Evolutionary conservation across 1,140 invertebrate species (phyloP).

Genomic region (Protaetia brevitarsis): DNA sequence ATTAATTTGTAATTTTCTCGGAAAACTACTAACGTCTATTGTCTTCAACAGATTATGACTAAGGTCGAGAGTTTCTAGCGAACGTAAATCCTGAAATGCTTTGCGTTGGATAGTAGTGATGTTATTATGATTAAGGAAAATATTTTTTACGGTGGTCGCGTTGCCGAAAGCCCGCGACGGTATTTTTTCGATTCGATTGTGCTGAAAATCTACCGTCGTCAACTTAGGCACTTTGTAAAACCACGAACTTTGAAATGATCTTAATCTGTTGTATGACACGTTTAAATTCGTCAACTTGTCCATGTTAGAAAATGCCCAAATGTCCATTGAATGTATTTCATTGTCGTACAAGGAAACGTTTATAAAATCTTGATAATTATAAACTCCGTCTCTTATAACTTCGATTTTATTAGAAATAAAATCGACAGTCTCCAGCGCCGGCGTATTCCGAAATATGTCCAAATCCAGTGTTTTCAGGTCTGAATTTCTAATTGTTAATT

Average conservation of each 20-base stretch:
- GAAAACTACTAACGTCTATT: background rate
- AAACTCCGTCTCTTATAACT: conserved; percentile 27
- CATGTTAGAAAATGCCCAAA: background rate
- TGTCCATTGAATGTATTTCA: background rate
- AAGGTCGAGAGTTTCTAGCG: background rate
- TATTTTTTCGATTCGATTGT: background rate
- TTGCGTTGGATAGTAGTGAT: background rate
- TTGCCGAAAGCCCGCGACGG: background rate
- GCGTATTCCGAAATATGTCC: conserved; percentile 26
- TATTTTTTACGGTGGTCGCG: background rate
- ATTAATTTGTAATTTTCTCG: background rate
- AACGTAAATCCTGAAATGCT: background rate
- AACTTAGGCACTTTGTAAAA: conserved; percentile 3
- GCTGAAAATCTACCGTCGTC: background rate
- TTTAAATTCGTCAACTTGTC: background rate
- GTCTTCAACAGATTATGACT: background rate
- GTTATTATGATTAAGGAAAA: conserved; percentile 1
- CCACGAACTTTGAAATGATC: background rate
- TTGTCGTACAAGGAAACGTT: background rate
- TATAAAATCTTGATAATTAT: conserved; percentile 6
- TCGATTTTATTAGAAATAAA: conserved; percentile 28
- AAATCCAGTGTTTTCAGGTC: conserved; percentile 19
- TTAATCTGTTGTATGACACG: background rate
- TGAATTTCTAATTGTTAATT: conserved; percentile 26
- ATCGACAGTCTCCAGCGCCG: conserved; percentile 23